Base-by-base conservation (phyloP, 2,797 vertebrate species). In the Scolopax bukidnonensis region DNA sequence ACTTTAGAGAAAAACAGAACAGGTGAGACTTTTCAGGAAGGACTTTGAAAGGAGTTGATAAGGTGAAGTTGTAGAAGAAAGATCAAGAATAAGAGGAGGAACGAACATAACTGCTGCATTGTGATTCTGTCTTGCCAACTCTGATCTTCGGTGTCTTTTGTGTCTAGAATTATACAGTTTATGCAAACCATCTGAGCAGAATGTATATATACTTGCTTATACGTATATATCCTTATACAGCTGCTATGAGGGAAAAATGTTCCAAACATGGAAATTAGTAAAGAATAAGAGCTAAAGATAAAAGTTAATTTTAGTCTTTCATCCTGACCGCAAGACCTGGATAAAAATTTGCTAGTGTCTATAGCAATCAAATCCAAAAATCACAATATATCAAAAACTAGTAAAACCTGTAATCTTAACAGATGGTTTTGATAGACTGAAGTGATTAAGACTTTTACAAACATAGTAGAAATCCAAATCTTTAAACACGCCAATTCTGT, bases 381-480 rank as follows among this genome's bases (percentile, higher is more conserved):
- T 51, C 13, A 45, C 60, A 81, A 54, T n/a, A 33, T n/a, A 76
- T 56, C 69, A 71, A 65, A 89, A 68, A 9, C 25, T 43, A 86
- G n/a, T 77, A 81, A 81, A 75, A 91, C 36, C 47, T 84, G 45
- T 81, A 89, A 85, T 76, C 63, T 69, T 78, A 89, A 95, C 53
- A 85, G 77, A 80, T 65, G 40, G 33, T 38, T 33, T 32, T 67
- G 47, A 84, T 48, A 83, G 41, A 83, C 27, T 74, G 54, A 88
- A 93, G 41, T 8, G 54, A 80, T 85, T 83, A 79, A 95, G 50
- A 95, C 59, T 92, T 75, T 51, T 82, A 45, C 53, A 92, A 92
- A 90, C 61, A 84, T 10, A 89, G 57, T 17, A 89, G 67, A 86
- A 91, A 87, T 54, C 32, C 36, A 86, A 88, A 56, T 48, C 6